Evolutionary conservation across 2,888 invertebrate genomes (phyloP).

Genomic region (Drosophila buzzatii): DNA sequence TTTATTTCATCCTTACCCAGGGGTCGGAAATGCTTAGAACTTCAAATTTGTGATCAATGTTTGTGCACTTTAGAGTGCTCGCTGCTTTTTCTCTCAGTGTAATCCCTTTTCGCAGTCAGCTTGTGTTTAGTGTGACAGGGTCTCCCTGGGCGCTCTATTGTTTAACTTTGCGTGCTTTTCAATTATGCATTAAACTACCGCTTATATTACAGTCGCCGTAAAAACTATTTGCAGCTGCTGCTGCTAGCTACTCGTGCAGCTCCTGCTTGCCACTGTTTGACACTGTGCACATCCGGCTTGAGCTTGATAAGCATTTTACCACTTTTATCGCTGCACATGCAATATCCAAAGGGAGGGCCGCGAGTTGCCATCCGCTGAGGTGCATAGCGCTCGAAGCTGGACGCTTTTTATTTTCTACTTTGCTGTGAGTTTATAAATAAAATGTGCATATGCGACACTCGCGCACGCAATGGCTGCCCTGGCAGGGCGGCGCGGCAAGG

Average conservation of each 20-base stretch:
- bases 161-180: constrained; percentile 76
- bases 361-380: constrained; percentile 33
- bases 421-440: constrained; percentile 75
- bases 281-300: constrained; percentile 78
- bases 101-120: constrained; percentile 1
- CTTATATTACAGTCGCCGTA: constrained; percentile 54
- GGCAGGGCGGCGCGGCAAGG: background rate
- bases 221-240: constrained; percentile 56
- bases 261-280: constrained; percentile 55
- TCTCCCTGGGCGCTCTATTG: constrained; percentile 46
- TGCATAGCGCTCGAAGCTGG: constrained; percentile 41
- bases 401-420: constrained; percentile 64
- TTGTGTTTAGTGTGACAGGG: constrained; percentile 6
- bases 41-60: background rate
- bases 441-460: constrained; percentile 78
- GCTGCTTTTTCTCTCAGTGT: background rate
- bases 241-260: constrained; percentile 6
- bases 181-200: constrained; percentile 80
- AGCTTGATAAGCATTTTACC: constrained; percentile 78
- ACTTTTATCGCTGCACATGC: constrained; percentile 71
- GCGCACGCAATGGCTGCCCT: constrained; percentile 60
- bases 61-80: background rate
- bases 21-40: background rate
- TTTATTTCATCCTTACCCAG: background rate
- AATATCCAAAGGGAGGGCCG: constrained; percentile 15